Conservation (phyloP, 2,888 invertebrate species). For the Himalopsyche anomala region DNA sequence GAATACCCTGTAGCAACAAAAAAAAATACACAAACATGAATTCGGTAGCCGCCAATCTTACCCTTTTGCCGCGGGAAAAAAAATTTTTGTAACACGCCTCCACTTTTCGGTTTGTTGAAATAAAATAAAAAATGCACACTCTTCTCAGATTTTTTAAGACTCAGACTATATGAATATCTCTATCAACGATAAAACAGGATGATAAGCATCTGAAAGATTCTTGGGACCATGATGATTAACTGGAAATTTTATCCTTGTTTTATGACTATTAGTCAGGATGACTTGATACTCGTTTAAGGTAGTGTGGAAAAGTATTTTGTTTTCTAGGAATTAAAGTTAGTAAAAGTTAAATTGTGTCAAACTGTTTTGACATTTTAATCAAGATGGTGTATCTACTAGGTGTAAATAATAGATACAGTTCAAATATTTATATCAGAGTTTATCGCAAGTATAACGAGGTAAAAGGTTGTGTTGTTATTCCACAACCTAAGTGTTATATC, state of each 20-base stretch:
- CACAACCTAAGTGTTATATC: no score
- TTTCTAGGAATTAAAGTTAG: not conserved
- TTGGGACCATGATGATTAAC: not conserved
- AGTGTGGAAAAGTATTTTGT: not conserved
- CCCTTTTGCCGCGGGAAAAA: slow-evolving; percentile 43
- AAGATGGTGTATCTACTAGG: no score
- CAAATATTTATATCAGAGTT: no score
- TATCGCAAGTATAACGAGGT: no score
- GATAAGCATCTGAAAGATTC: not conserved
- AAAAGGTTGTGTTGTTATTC: no score
- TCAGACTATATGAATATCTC: not conserved
- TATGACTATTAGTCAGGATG: not conserved
- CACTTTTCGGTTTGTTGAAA: not conserved
- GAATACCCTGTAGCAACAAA: not conserved
- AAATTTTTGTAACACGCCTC: slow-evolving; percentile 23
- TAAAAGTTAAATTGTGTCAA: not conserved
- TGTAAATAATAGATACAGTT: no score
- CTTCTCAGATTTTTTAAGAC: not conserved
- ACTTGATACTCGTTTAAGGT: not conserved
- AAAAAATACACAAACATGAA: not conserved
- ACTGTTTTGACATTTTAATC: not conserved
- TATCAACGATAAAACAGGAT: slow-evolving; percentile 6
- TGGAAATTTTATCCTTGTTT: not conserved
- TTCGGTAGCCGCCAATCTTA: slow-evolving; percentile 39
- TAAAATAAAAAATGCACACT: not conserved